Evolutionary conservation across 2,888 invertebrate genomes (phyloP).

Genomic region (Ectemnius lituratus): DNA sequence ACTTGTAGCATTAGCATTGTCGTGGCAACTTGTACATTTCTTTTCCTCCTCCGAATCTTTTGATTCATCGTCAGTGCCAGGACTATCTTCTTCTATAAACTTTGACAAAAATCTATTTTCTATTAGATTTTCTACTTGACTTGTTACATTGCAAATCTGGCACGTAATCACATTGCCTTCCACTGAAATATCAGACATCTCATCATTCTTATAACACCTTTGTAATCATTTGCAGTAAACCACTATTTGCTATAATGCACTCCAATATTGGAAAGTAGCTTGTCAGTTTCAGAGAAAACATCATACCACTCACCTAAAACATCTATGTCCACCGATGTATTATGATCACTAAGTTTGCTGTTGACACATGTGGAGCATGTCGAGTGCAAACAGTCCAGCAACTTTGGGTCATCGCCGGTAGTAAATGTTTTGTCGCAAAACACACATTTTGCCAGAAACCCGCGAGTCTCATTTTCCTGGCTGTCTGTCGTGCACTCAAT

Average conservation of each 20-base stretch:
- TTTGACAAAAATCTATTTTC: slow-evolving; percentile 91
- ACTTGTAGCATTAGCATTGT: slow-evolving; percentile 89
- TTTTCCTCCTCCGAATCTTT: slow-evolving; percentile 77
- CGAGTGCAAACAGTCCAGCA: slow-evolving; percentile 93
- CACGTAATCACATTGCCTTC: slow-evolving; percentile 80
- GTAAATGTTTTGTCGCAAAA: slow-evolving; percentile 78
- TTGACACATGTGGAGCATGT: slow-evolving; percentile 88
- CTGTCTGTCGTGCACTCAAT: slow-evolving; percentile 73
- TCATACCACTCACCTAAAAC: slow-evolving; percentile 66
- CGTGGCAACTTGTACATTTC: slow-evolving; percentile 92
- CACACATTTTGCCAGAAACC: slow-evolving; percentile 76
- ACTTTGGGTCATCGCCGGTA: slow-evolving; percentile 84
- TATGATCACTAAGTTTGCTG: slow-evolving; percentile 81
- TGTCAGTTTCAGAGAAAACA: not conserved
- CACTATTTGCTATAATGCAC: too few relatives aligned
- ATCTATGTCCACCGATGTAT: slow-evolving; percentile 75
- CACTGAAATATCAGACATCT: slow-evolving; percentile 52
- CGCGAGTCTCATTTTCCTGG: slow-evolving; percentile 68
- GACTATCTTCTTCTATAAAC: slow-evolving; percentile 79
- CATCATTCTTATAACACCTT: slow-evolving; percentile 27
- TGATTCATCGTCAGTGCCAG: slow-evolving; percentile 71
- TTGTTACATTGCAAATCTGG: slow-evolving; percentile 86
- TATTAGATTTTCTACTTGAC: slow-evolving; percentile 86
- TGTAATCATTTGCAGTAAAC: too few relatives aligned
- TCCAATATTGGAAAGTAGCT: too few relatives aligned